Base-by-base conservation (phyloP, 2,113 vertebrate genomes). In the Microtus pennsylvanicus region DNA sequence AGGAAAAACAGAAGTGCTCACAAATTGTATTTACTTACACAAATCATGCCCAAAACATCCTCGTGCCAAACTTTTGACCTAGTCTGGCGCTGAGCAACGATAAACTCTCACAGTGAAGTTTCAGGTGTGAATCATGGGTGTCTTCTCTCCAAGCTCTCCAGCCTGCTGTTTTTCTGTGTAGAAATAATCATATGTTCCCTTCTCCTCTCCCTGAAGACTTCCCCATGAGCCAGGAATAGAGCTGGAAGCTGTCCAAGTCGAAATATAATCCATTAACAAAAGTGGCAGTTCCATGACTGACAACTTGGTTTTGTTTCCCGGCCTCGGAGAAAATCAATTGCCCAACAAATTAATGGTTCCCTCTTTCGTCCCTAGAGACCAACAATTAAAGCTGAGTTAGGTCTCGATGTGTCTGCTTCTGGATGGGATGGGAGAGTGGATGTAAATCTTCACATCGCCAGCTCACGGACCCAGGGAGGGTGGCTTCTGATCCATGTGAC, bases 291-390 rank as follows among this genome's bases (percentile, higher is more conserved):
- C 87, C 61, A 55, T 82, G 33, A 74, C 52, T 52, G 90, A 94
- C 42, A 81, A 88, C 94, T 95, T 88, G 76, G 90, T 63, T 94
- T 96, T 90, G 8, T 87, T 96, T 96, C 90, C 67, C 93, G 80
- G 94, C 89, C 88, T 90, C 69, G 78, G 90, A 87, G 89, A 92
- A 89, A 96, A 98, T 96, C 95, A 97, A 93, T 65, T 78, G 55
- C 26, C 83, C 87, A 85, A 91, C 87, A 97, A 94, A 96, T 92
- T 89, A 94, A 94, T 85, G 63, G 38, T 80, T 90, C 74, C 61
- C 35, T 94, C 55, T 96, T 95, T 96, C 77, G 92, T 89, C 94
- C 80, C 90, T n/a, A 87, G 55, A 95, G 86, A 95, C 82, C 47
- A 91, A 65, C 3, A 3, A 94, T 93, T 58, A 96, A 92, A 92